Conservation (phyloP, 2,888 invertebrate genomes). For the Thereva unica region DNA sequence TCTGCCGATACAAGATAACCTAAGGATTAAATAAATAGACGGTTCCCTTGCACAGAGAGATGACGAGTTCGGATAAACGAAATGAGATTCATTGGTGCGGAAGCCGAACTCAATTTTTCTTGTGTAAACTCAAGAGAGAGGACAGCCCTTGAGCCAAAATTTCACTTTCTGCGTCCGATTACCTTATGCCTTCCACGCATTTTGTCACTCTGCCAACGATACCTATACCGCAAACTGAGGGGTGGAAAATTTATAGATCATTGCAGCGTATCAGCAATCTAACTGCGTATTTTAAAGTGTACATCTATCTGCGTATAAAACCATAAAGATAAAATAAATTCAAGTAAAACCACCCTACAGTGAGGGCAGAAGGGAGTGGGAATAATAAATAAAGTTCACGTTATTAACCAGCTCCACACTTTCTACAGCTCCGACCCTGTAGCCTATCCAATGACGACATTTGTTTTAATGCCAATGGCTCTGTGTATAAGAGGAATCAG, state of each 20-base stretch:
- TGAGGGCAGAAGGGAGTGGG: constrained; percentile 19
- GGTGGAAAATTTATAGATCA: constrained; percentile 19
- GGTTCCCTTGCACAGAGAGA: constrained; percentile 29
- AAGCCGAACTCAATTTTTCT: constrained; percentile 36
- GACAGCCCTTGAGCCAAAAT: constrained; percentile 16
- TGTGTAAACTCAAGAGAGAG: constrained; percentile 15
- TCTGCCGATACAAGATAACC: constrained; percentile 46
- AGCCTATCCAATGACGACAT: constrained; percentile 20
- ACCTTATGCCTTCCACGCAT: neutral
- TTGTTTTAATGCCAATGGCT: constrained; percentile 32
- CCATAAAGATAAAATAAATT: constrained; percentile 42
- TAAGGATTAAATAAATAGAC: constrained; percentile 44
- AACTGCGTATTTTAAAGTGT: constrained; percentile 37
- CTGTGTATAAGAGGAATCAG: constrained; percentile 20
- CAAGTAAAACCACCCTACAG: constrained; percentile 29
- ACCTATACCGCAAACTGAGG: neutral
- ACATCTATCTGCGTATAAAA: constrained; percentile 36
- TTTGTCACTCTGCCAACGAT: neutral
- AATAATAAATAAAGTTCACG: constrained; percentile 41
- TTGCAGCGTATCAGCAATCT: constrained; percentile 28
- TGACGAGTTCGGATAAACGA: constrained; percentile 13
- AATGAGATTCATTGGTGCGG: constrained; percentile 30
- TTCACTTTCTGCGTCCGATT: constrained; percentile 1
- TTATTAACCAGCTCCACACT: constrained; percentile 35
- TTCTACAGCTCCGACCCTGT: constrained; percentile 24